A percentile compares a stretch with the other conserved stretches of the same genome.
Conservation (phyloP, 1,140 invertebrate species). For the Ctenoplectra terminalis region DNA sequence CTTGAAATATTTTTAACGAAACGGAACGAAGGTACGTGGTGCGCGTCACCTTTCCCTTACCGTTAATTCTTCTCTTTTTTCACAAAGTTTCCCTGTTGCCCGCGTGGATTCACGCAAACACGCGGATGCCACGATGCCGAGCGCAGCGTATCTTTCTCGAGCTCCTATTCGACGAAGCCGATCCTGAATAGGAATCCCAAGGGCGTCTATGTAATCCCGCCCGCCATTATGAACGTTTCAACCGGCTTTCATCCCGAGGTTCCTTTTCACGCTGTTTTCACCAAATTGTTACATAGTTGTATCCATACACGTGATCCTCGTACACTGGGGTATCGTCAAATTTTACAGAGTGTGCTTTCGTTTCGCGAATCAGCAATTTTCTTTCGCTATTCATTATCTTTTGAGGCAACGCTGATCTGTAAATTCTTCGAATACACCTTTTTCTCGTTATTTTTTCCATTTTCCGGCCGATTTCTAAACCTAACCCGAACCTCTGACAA, state of each 20-base stretch:
- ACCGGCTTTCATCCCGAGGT: slow-evolving; percentile 69
- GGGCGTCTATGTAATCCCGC: slow-evolving; percentile 78
- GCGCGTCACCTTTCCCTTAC: slow-evolving; percentile 32
- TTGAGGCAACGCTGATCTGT: neutral
- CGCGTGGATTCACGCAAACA: slow-evolving; percentile 34
- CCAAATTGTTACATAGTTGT: slow-evolving; percentile 16
- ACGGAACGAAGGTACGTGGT: neutral
- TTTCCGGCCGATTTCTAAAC: neutral
- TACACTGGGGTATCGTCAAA: neutral
- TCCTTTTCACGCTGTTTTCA: slow-evolving; percentile 73
- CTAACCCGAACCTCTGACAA: no score
- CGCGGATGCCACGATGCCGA: neutral
- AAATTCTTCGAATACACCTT: neutral
- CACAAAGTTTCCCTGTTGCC: neutral
- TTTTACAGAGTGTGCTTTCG: neutral
- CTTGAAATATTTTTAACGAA: no score
- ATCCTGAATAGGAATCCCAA: slow-evolving; percentile 75
- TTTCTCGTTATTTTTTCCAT: neutral
- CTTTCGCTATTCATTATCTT: no score
- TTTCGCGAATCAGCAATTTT: neutral
- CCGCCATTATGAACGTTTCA: slow-evolving; percentile 69
- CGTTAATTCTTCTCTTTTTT: slow-evolving; percentile 22
- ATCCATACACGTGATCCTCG: no score
- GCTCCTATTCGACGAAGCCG: slow-evolving; percentile 69
- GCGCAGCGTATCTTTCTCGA: slow-evolving; percentile 61